Evolutionary conservation across 1,140 invertebrate genomes (phyloP).

Genomic region (Lordiphosa clarofinis): DNA sequence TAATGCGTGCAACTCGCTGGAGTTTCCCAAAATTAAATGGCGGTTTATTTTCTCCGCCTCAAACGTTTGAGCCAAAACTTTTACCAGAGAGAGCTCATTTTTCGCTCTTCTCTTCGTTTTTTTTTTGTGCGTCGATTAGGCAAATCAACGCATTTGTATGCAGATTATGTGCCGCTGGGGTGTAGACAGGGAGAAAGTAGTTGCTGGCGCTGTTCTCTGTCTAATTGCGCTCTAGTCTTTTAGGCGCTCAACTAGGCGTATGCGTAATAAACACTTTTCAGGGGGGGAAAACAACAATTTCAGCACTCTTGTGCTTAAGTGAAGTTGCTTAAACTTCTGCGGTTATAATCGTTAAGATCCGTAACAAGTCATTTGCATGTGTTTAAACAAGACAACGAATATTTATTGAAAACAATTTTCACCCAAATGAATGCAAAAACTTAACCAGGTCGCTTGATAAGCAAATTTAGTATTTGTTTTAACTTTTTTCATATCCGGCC

Average conservation of each 20-base stretch:
- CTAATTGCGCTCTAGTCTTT: slow-evolving; percentile 64
- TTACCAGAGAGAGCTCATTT: slow-evolving; percentile 14
- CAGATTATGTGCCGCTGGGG: slow-evolving; percentile 67
- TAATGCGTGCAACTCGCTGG: slow-evolving; percentile 71
- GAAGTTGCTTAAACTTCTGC: too few species aligned
- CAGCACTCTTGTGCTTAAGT: too few species aligned
- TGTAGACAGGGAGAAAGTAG: slow-evolving; percentile 26
- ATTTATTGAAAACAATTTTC: too few species aligned
- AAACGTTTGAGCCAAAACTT: slow-evolving; percentile 45
- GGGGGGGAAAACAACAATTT: background rate
- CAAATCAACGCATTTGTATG: slow-evolving; percentile 77
- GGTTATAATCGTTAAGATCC: too few species aligned
- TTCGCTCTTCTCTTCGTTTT: background rate
- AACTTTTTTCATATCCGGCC: too few species aligned
- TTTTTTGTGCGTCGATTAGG: slow-evolving; percentile 60
- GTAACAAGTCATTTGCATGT: too few species aligned
- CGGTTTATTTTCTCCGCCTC: slow-evolving; percentile 62
- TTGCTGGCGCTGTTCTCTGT: slow-evolving; percentile 33
- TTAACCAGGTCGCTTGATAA: too few species aligned
- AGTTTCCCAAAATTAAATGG: slow-evolving; percentile 69
- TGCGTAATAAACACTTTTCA: slow-evolving; percentile 55
- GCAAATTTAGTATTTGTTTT: too few species aligned
- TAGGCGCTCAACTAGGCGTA: slow-evolving; percentile 54
- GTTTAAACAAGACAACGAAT: too few species aligned
- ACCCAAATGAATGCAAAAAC: too few species aligned